Base-by-base conservation (phyloP, 2,888 invertebrate species). In the Dasypogon diadema region DNA sequence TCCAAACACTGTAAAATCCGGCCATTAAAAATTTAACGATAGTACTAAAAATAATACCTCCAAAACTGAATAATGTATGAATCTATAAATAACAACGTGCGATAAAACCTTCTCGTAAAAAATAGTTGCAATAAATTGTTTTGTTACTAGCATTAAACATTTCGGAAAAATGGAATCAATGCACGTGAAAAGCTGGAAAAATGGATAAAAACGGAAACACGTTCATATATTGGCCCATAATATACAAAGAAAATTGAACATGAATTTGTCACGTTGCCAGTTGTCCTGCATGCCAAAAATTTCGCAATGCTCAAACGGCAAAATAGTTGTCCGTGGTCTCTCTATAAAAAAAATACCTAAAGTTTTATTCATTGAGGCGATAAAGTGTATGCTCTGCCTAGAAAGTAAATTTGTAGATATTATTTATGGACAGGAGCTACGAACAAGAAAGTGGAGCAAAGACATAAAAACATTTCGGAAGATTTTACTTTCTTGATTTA, bases 261-360 rank as follows among this genome's bases (percentile, higher is more conserved):
- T 10, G 34, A 16, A 34, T 60, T 60, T 60, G 60, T 60, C 60
- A 60, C 16, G 12, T 60, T 60, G 60, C 60, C 60, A 60, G 60
- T 60, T 60, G 16, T n/a, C 18, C 16, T 12, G 60, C 2, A 34
- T 60, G 60, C 60, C 60, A 60, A 60, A 60, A 60, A 34, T 37
- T 37, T 34, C 21, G 37, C 60, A 37, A 26, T 60, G 60, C 34
- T 37, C 34, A 37, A 60, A 60, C 18, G 37, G n/a, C 37, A 37
- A 16, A 60, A 37, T 37, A 37, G 34, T 37, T 34, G 21, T 60
- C n/a, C n/a, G n/a, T n/a, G n/a, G n/a, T n/a, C n/a, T n/a, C 37
- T 21, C n/a, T 37, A 37, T 30, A 58, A 18, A 60, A 60, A n/a
- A 60, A 42, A 42, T 42, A 3, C 42, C 0, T 8, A 12, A 12